A percentile compares a stretch with the other conserved stretches of the same genome.
Conservation (phyloP, 2,113 vertebrate species). For the Dolichotis patagonum region DNA sequence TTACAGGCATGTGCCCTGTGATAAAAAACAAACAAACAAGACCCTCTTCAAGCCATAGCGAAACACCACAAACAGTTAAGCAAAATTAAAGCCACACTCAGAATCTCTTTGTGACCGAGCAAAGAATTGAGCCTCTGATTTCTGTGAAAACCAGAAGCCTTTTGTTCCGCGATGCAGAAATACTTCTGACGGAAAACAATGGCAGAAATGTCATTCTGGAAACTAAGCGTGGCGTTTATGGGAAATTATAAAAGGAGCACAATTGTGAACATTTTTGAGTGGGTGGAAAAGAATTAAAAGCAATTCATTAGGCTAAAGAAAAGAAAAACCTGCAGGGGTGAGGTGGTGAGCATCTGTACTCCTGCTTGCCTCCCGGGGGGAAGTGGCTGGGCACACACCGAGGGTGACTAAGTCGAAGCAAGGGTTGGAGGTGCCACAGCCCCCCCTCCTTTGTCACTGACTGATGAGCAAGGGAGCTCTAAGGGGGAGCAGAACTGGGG, state of each 20-base stretch:
- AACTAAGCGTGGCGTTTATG: constrained; percentile 1
- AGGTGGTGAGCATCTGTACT: neutral
- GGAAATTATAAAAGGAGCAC: neutral
- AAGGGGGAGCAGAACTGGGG: neutral
- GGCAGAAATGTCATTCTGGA: neutral
- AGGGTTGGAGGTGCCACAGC: neutral
- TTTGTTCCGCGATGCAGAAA: neutral
- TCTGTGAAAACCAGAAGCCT: constrained; percentile 8
- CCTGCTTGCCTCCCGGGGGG: neutral
- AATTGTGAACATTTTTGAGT: neutral
- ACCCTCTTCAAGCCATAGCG: neutral
- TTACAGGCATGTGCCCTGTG: neutral
- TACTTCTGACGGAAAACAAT: neutral
- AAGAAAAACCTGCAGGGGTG: neutral
- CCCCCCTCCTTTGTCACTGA: neutral
- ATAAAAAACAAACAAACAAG: neutral
- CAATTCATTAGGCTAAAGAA: neutral
- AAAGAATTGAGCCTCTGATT: neutral
- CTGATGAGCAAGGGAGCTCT: constrained; percentile 47
- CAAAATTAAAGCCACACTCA: neutral
- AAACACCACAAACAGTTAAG: neutral
- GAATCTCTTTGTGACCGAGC: neutral
- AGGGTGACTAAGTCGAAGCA: constrained; percentile 31
- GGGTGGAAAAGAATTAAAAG: neutral
- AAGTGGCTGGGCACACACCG: neutral